Conservation (phyloP, 2,113 vertebrate genomes). For the Nothocercus julius region DNA sequence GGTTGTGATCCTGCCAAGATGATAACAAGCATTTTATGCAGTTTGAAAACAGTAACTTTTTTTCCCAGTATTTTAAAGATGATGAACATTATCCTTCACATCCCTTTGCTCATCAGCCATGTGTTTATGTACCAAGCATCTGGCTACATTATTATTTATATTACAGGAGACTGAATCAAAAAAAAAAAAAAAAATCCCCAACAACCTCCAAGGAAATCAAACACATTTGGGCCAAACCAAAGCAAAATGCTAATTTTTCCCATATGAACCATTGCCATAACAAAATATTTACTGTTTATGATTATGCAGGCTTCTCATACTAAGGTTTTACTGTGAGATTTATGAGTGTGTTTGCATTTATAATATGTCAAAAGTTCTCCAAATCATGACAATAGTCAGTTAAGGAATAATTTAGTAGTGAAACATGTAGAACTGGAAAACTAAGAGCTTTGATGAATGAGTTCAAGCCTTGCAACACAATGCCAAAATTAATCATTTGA, state of each 20-base stretch:
- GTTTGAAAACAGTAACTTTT: not conserved
- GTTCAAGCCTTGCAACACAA: not conserved
- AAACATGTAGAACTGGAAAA: not conserved
- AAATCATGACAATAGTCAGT: constrained; percentile 13
- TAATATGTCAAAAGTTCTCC: constrained; percentile 38
- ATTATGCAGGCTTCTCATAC: constrained; percentile 36
- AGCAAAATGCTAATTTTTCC: constrained; percentile 53
- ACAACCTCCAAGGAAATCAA: constrained; percentile 64
- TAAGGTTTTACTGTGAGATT: constrained; percentile 57
- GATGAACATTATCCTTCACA: constrained; percentile 47
- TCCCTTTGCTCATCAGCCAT: constrained; percentile 64
- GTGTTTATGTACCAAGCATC: constrained; percentile 65
- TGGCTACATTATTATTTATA: constrained; percentile 63
- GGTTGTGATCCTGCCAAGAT: not conserved
- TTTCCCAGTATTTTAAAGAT: constrained; percentile 44
- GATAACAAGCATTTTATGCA: not conserved
- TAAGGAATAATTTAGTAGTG: constrained; percentile 41
- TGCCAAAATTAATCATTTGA: not conserved
- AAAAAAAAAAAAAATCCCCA: not conserved
- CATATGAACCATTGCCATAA: constrained; percentile 26
- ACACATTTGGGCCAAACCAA: constrained; percentile 49
- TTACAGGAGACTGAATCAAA: constrained; percentile 32
- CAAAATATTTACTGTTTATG: constrained; percentile 51
- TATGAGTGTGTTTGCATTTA: constrained; percentile 53
- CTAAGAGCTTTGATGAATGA: not conserved